phyloP scores from a whole-genome alignment of 2,113 vertebrate species.

The Dissostichus mawsoni region DNA sequence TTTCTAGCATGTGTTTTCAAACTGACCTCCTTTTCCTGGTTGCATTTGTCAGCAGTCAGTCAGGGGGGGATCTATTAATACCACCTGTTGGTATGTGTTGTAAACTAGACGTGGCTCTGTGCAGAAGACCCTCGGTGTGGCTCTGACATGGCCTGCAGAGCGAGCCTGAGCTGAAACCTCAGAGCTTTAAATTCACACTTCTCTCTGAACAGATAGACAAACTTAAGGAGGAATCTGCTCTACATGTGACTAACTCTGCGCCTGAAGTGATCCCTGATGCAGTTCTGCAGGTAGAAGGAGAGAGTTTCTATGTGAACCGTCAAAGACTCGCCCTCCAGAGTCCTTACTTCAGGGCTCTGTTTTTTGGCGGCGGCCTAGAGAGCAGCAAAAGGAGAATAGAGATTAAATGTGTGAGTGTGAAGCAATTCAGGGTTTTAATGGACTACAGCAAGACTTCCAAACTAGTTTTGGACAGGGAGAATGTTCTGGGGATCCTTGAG shows the following conservation, averaged over 20 bases:
- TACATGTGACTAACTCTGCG: slow-evolving; percentile 10
- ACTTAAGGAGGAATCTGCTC: slow-evolving; percentile 28
- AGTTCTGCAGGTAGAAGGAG: slow-evolving; percentile 83
- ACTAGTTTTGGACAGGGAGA: slow-evolving; percentile 80
- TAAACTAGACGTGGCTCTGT: slow-evolving; percentile 38
- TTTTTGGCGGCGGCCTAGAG: slow-evolving; percentile 87
- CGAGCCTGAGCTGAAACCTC: slow-evolving; percentile 30
- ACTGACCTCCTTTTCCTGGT: slow-evolving; percentile 50
- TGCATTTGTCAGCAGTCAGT: slow-evolving; percentile 30
- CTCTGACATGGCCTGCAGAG: slow-evolving; percentile 70
- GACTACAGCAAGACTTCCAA: slow-evolving; percentile 77
- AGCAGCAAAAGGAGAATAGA: slow-evolving; percentile 80
- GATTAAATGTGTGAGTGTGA: slow-evolving; percentile 81
- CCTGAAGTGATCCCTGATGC: slow-evolving; percentile 54
- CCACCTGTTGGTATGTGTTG: slow-evolving; percentile 47
- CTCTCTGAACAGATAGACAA: slow-evolving; percentile 31
- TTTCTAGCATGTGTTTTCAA: slow-evolving; percentile 48
- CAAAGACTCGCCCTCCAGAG: slow-evolving; percentile 82
- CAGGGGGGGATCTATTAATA: slow-evolving; percentile 71
- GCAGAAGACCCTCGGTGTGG: slow-evolving; percentile 18
- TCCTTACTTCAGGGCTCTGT: slow-evolving; percentile 89
- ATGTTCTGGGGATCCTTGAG: slow-evolving; percentile 88
- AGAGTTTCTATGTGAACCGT: slow-evolving; percentile 86
- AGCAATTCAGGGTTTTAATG: slow-evolving; percentile 84
- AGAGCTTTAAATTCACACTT: not conserved